These are phyloP conservation scores for Dysmachus trigonus DNA, from an alignment of 2,888 invertebrate genomes.

Conservation along the genomic window DNA sequence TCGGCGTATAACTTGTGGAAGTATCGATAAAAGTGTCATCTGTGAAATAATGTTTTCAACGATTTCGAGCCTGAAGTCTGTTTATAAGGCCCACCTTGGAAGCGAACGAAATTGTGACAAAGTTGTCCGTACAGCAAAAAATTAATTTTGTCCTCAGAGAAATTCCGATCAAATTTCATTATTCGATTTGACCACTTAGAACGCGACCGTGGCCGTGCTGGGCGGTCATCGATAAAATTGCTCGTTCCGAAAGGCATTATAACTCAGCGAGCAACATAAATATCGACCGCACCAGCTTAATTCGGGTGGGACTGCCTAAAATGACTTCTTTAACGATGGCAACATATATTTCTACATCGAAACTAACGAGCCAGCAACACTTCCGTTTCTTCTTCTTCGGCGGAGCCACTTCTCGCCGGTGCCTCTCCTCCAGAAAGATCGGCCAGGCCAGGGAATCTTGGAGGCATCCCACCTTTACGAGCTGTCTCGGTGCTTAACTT, in stretches of 20 bases:
- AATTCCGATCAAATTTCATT: neutral
- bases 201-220: neutral
- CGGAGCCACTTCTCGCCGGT: neutral
- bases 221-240: neutral
- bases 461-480: conserved; percentile 10
- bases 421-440: neutral
- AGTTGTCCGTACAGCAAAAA: neutral
- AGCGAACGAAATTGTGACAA: neutral
- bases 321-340: conserved; percentile 20
- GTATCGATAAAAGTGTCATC: neutral
- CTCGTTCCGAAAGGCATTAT: neutral
- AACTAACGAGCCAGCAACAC: conserved; percentile 27
- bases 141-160: neutral
- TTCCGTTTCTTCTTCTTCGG: conserved; percentile 12
- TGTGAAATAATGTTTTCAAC: neutral
- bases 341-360: conserved; percentile 1
- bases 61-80: neutral
- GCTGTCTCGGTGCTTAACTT: conserved; percentile 38
- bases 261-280: neutral
- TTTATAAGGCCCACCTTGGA: neutral
- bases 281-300: conserved; percentile 6
- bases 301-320: neutral
- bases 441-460: neutral
- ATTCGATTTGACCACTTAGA: neutral
- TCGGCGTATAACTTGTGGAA: neutral